Base-by-base conservation (phyloP, 2,113 vertebrate genomes). In the Oceanodroma tethys region DNA sequence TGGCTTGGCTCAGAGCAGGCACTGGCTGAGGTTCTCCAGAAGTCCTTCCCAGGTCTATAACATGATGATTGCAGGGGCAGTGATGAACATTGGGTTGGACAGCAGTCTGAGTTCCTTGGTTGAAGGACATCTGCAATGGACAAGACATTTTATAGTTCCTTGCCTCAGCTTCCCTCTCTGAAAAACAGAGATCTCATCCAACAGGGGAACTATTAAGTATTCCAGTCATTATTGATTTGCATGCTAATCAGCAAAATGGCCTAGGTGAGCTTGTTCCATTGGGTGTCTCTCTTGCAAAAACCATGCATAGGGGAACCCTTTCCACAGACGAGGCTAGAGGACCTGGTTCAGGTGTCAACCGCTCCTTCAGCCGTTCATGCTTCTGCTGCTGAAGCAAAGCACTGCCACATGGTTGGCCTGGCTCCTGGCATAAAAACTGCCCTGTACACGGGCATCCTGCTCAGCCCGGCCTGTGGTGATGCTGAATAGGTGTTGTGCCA, bases 61-160 rank as follows among this genome's bases (percentile, higher is more conserved):
- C 8, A 4, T 25, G 53, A 47, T 13, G 13, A 43, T 40, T 0
- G 1, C 2, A 36, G 34, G 8, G 10, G 14, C 20, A 59, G 9
- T 32, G n/a, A 4, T 55, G 32, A 45, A 79, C 32, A 11, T 7
- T 16, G 29, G 18, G 15, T 2, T 58, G 47, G 30, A 26, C 5
- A 74, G 25, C 18, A 66, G 23, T 2, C 47, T 30, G 30, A 60
- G 18, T 52, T 90, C 23, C 36, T 83, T 62, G 53, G 8, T 6
- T 68, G 36, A 65, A 74, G 27, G 52, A 53, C 5, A 68, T 26
- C 29, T 42, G 50, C n/a, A 45, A 29, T 20, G 53, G 34, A 13
- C 26, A 87, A 72, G 6, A 15, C 6, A 74, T 38, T 30, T 89
- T 50, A 7, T 4, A 34, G 29, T 8, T 87, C 23, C 25, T 94